Evolutionary conservation across 2,888 invertebrate genomes (phyloP), one percentile per base, ranked within the genome.

Genomic region (Apeira syringaria): DNA sequence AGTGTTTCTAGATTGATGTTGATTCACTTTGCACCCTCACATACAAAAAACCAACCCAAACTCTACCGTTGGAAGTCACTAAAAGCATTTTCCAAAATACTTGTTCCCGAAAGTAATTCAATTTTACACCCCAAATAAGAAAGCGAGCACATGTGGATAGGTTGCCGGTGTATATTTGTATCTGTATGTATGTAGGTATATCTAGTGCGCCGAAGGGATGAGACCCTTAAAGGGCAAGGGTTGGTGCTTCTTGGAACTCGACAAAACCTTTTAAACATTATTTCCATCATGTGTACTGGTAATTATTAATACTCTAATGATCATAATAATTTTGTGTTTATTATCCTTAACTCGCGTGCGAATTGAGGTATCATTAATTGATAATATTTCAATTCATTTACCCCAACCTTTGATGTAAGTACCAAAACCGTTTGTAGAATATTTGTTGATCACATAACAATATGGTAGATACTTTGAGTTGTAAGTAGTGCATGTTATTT

Each of bases 51-150:
- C 34, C 46, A 10, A n/a, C n/a, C 33, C 18, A 49, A 59, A 43
- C 51, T 44, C 41, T 61, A 51, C 61, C 52, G 50, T 37, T 25
- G 36, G 42, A 50, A 57, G 59, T 57, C 54, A 67, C 68, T 69
- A 70, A 74, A 74, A 73, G 65, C 64, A 69, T 73, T 73, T 75
- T 72, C 64, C 63, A 68, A 70, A 73, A 71, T 70, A 66, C 71
- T 75, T 68, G 69, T 68, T 63, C 59, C 59, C 63, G 39, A 63
- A 68, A 61, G 63, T 77, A 68, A 80, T 80, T 78, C 68, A 74
- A 78, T 78, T 80, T 79, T 72, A 71, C 76, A 77, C 74, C 72
- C 75, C 65, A 74, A 75, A 72, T 70, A 74, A 71, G 68, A 70
- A 60, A 66, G 63, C 55, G 61, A 68, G 63, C 68, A 61, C 62